Conservation (phyloP, 2,113 vertebrate genomes). For the Xenus cinereus region DNA sequence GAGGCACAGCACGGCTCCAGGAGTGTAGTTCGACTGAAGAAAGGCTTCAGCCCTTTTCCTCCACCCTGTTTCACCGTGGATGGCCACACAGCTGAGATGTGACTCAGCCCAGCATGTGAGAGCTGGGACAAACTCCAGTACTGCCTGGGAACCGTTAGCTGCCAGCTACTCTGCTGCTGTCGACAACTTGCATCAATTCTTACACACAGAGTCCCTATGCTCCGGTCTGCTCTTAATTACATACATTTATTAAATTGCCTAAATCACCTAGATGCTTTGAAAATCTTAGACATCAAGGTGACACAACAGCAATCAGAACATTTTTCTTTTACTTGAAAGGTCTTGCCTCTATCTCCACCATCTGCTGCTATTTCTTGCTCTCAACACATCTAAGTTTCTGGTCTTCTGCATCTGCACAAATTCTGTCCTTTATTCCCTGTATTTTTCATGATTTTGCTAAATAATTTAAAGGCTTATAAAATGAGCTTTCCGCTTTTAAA, state of each 20-base stretch:
- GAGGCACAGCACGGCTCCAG: not conserved
- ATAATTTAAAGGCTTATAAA: not conserved
- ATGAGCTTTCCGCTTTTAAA: not conserved
- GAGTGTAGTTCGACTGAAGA: not conserved
- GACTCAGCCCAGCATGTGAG: not conserved
- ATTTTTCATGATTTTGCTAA: not conserved
- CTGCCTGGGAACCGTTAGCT: not conserved
- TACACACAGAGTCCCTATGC: not conserved
- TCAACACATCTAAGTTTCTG: not conserved
- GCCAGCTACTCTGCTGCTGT: not conserved
- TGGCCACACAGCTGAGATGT: fast-evolving
- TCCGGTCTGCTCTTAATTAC: not conserved
- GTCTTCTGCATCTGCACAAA: not conserved
- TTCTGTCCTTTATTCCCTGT: not conserved
- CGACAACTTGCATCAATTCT: not conserved
- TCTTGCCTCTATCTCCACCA: not conserved
- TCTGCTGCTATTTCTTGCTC: not conserved
- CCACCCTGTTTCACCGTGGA: not conserved
- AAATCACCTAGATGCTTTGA: not conserved
- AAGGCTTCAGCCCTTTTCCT: not conserved
- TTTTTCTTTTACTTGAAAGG: not conserved
- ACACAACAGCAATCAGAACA: not conserved
- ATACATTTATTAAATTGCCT: not conserved
- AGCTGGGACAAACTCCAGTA: not conserved
- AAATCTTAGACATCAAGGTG: not conserved